Base-by-base conservation (phyloP, 2,888 invertebrate genomes). In the Andrena bucephala region DNA sequence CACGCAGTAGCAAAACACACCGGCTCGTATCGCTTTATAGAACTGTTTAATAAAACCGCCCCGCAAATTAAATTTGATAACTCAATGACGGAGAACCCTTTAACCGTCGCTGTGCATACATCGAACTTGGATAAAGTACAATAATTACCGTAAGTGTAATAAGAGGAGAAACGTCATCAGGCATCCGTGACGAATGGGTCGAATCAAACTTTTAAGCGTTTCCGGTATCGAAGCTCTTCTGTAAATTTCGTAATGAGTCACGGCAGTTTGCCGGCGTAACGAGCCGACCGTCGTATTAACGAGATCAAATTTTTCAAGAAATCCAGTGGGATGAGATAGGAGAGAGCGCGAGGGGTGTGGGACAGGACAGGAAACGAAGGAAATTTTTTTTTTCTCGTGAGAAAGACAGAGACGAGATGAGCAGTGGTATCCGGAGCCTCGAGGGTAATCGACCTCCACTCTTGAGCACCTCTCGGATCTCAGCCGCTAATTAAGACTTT, bases 401-500 rank as follows among this genome's bases (percentile, higher is more conserved):
- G 68, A 48, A 24, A 54, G 77, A 68, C 67, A 31, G 75, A 71
- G 78, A 69, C 33, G 67, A 67, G 52, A 65, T 66, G 81, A 81
- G 77, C 66, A 75, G 75, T 65, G 81, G 76, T 71, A 82, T 78
- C 82, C 72, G 66, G 63, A 68, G 76, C 62, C 84, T 85, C 74
- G 81, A 88, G 85, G 84, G 84, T 87, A 89, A 90, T 90, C 88
- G 89, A 88, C 88, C 88, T 91, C 79, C 82, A 67, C 77, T 73
- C 83, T 82, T 85, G 76, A 86, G 85, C 84, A 85, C 73, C 81
- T 85, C 89, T 85, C 71, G 69, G 82, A 88, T 87, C 85, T 87
- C 84, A 83, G 86, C 85, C 83, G 78, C 89, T 90, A 90, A 90
- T 90, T 90, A 90, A 90, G 90, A 87, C 88, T 88, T 90, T 90